These are phyloP conservation scores for Sebastolobus alascanus DNA, from an alignment of 2,797 vertebrate genomes.

Conservation along the genomic window DNA sequence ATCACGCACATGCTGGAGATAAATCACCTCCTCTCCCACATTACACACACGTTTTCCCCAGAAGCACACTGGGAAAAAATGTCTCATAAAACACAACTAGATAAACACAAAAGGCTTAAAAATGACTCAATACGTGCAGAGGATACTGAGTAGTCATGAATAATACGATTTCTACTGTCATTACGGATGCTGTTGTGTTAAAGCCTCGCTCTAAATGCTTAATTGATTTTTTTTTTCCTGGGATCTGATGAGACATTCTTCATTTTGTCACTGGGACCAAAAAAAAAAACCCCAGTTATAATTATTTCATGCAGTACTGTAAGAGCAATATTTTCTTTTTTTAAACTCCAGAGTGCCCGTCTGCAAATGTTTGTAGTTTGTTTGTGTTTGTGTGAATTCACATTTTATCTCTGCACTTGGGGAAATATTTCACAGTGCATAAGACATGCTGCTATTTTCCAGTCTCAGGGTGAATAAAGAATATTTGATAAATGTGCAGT, in stretches of 20 bases:
- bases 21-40: constrained; percentile 37
- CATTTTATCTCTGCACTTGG: constrained; percentile 15
- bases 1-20: constrained; percentile 55
- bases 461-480: constrained; percentile 29
- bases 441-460: constrained; percentile 21
- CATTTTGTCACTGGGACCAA: constrained; percentile 7
- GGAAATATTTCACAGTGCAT: constrained; percentile 18
- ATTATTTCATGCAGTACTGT: constrained; percentile 11
- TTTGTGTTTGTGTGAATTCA: constrained; percentile 14
- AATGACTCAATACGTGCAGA: constrained; percentile 4
- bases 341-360: not conserved
- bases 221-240: constrained; percentile 24
- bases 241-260: constrained; percentile 24
- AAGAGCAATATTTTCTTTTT: not conserved
- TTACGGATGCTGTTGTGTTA: constrained; percentile 8
- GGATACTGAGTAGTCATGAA: constrained; percentile 4
- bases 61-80: constrained; percentile 2
- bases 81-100: constrained; percentile 12
- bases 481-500: constrained; percentile 34
- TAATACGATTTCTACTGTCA: not conserved
- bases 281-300: not conserved
- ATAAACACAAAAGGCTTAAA: constrained; percentile 19
- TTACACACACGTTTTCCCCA: constrained; percentile 15
- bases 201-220: constrained; percentile 18
- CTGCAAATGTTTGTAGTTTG: constrained; percentile 1